Percentiles rank a stretch among this genome's conserved stretches.
Conservation (phyloP, 2,113 vertebrate species). For the Channa argus region DNA sequence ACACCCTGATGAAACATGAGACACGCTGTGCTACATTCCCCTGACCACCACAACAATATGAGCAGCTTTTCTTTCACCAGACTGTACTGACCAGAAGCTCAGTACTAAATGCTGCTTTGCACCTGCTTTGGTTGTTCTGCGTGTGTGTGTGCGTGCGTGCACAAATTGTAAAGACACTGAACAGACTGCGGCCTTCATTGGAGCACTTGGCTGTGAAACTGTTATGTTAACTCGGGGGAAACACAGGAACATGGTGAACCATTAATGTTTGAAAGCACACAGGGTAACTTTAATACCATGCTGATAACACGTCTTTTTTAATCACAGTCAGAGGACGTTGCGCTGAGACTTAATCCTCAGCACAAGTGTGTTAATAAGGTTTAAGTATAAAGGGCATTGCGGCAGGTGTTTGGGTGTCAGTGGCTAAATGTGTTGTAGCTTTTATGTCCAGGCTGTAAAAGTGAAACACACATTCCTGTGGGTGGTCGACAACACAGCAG, state of each 20-base stretch:
- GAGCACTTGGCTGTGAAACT: background rate
- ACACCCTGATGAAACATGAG: background rate
- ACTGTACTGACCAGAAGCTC: constrained; percentile 29
- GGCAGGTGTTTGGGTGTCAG: constrained; percentile 26
- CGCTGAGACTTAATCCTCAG: constrained; percentile 30
- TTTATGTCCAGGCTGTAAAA: constrained; percentile 21
- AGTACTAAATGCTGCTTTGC: background rate
- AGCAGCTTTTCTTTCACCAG: constrained; percentile 28
- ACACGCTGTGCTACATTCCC: constrained; percentile 16
- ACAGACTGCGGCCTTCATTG: no score
- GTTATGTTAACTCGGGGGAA: constrained; percentile 8
- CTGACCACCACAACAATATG: constrained; percentile 16
- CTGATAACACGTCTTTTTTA: background rate
- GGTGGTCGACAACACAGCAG: constrained; percentile 38
- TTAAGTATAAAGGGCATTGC: constrained; percentile 17
- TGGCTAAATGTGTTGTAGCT: constrained; percentile 21
- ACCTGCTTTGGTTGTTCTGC: constrained; percentile 21
- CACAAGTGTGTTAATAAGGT: constrained; percentile 31
- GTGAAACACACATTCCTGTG: constrained; percentile 20
- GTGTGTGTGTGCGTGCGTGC: background rate
- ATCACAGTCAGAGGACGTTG: constrained; percentile 1
- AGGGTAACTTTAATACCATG: background rate
- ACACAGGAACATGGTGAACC: background rate
- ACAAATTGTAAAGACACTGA: constrained; percentile 2
- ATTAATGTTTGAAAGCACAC: no score